Base-by-base conservation (phyloP, 2,113 vertebrate genomes). In the Galeopterus variegatus region DNA sequence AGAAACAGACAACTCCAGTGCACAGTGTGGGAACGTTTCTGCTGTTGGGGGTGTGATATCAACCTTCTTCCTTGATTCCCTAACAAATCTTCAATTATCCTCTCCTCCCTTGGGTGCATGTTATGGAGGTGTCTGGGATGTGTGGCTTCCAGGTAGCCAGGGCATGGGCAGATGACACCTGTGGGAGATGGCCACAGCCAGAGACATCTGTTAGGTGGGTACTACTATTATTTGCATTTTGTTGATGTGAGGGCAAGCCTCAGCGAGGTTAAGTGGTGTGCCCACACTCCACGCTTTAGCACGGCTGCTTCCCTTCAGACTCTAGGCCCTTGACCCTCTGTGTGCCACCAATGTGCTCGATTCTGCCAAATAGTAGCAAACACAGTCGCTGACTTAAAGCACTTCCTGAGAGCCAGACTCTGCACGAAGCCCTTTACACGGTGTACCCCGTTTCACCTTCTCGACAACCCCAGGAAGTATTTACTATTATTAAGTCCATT, bases 381-480 rank as follows among this genome's bases (percentile, higher is more conserved):
- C 58, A 4, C 82, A 21, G 33, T 14, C 13, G 87, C 76, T 52
- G 54, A 3, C 26, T 12, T 1, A 41, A 80, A 41, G 64, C 17
- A 0, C 33, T 28, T 48, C 7, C 6, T 24, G 18, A 65, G 17
- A 76, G 70, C 76, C 41, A 10, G 60, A 41, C 0, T 0, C 14
- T 0, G 1, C 36, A 13, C 28, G 5, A n/a, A 26, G 36, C 13
- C 12, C 85, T 73, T 21, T 17, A 6, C 14, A 0, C 15, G 56
- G 45, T 15, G 26, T 14, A 36, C 14, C 60, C 48, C n/a, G 4
- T 28, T 50, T 83, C 33, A 4, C 11, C 64, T 24, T n/a, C 89
- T 72, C 41, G 12, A 11, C 21, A 1, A 3, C n/a, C 65, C 92
- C 2, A 1, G 3, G 10, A 31, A 2, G 24, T 2, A 8, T 36